Evolutionary conservation across 2,797 vertebrate genomes (phyloP).

Genomic region (Sebastes nivosus): DNA sequence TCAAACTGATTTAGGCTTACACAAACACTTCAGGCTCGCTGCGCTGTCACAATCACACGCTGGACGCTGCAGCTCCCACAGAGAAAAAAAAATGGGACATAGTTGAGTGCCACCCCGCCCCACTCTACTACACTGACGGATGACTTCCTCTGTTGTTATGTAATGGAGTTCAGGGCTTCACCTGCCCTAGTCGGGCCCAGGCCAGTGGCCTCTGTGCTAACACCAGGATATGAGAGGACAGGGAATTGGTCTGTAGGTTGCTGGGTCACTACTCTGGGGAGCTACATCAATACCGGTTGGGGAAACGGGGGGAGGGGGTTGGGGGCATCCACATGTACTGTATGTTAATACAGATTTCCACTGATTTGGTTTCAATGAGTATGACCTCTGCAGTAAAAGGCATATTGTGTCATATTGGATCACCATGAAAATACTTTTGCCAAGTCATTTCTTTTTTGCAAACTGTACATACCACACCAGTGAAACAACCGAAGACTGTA

Average conservation of each 20-base stretch:
- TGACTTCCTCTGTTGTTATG: slow-evolving; percentile 75
- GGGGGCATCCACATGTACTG: neutral
- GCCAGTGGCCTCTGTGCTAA: slow-evolving; percentile 54
- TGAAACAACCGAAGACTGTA: neutral
- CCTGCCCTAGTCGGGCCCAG: slow-evolving; percentile 42
- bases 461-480: neutral
- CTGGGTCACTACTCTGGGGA: slow-evolving; percentile 47
- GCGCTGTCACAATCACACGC: slow-evolving; percentile 37
- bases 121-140: slow-evolving; percentile 63
- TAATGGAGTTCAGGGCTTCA: slow-evolving; percentile 71
- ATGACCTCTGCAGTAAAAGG: neutral
- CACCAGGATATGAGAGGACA: slow-evolving; percentile 52
- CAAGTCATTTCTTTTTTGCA: neutral
- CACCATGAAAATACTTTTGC: neutral
- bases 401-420: no score
- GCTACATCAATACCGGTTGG: slow-evolving; percentile 13
- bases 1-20: slow-evolving; percentile 67
- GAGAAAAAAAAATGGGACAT: slow-evolving; percentile 37
- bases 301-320: neutral
- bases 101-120: slow-evolving; percentile 60
- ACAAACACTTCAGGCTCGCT: slow-evolving; percentile 59
- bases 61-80: slow-evolving; percentile 46
- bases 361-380: neutral
- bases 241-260: slow-evolving; percentile 54
- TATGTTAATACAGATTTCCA: neutral